A percentile compares a stretch with the other conserved stretches of the same genome.
Conservation (phyloP, 2,113 vertebrate genomes). For the Chinchilla lanigera region DNA sequence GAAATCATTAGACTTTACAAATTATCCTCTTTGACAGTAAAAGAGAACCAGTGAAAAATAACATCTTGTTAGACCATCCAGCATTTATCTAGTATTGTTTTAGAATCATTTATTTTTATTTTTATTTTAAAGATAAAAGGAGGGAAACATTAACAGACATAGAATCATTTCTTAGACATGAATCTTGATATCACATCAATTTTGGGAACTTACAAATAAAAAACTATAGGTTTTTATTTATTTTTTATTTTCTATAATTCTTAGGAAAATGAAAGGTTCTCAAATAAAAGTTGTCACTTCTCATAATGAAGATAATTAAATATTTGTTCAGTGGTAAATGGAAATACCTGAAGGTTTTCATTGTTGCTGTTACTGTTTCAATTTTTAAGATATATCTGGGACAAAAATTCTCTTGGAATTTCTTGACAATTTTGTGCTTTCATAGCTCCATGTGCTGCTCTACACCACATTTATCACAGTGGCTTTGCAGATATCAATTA, state of each 20-base stretch:
- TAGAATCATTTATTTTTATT: too few species aligned
- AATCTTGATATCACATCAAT: background rate
- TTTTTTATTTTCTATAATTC: background rate
- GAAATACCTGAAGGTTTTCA: background rate
- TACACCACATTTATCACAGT: background rate
- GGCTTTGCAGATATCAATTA: background rate
- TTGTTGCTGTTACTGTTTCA: background rate
- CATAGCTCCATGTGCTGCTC: fast-evolving
- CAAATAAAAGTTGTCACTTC: background rate
- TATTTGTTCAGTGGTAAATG: background rate
- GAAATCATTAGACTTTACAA: constrained; percentile 22
- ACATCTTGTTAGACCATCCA: background rate
- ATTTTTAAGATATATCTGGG: background rate
- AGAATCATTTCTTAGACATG: background rate
- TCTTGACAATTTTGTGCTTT: background rate
- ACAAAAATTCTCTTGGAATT: background rate
- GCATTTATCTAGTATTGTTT: background rate
- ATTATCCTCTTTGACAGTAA: background rate
- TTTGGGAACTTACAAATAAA: background rate
- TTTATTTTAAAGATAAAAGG: too few species aligned
- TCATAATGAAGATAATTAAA: constrained; percentile 43
- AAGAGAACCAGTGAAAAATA: background rate
- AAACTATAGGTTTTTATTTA: background rate
- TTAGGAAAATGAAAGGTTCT: constrained; percentile 26
- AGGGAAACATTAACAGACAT: too few species aligned